phyloP scores from a whole-genome alignment of 2,113 vertebrate species.

The Oncorhynchus kisutch region DNA sequence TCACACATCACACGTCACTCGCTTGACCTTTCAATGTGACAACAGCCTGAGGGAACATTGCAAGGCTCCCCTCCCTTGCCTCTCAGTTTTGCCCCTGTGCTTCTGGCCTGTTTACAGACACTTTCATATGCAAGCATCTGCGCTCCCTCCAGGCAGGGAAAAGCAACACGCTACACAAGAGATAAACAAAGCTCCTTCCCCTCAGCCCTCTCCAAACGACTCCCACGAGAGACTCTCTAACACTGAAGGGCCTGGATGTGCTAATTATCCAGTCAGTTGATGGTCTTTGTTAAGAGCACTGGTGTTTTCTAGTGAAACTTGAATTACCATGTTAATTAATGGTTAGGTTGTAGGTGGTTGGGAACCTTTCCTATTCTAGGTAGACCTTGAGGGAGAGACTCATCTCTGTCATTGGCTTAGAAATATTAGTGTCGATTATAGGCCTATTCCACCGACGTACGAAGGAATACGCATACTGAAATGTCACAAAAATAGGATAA shows the following conservation, averaged over 20 bases:
- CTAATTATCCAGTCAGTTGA: constrained; percentile 51
- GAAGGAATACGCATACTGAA: not conserved
- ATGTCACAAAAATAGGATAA: not conserved
- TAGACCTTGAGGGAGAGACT: not conserved
- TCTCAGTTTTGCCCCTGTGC: not conserved
- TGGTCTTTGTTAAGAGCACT: constrained; percentile 30
- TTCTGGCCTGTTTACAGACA: not conserved
- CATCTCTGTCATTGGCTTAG: not conserved
- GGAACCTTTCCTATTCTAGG: constrained; percentile 17
- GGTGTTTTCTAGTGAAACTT: constrained; percentile 10
- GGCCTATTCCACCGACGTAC: not conserved
- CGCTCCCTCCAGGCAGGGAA: not conserved
- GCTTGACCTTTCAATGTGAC: not conserved
- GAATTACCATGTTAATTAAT: constrained; percentile 39
- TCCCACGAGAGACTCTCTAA: constrained; percentile 38
- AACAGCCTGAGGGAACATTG: not conserved
- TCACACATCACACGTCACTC: constrained; percentile 3
- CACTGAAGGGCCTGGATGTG: constrained; percentile 41
- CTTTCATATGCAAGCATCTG: constrained; percentile 16
- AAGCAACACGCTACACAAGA: constrained; percentile 5
- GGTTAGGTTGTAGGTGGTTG: constrained; percentile 29
- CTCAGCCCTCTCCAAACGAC: constrained; percentile 10
- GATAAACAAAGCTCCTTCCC: constrained; percentile 15
- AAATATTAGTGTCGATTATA: not conserved
- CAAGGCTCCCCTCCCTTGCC: not conserved